Evolutionary conservation across 2,888 invertebrate species (phyloP).

Genomic region (Ephialtes manifestator): DNA sequence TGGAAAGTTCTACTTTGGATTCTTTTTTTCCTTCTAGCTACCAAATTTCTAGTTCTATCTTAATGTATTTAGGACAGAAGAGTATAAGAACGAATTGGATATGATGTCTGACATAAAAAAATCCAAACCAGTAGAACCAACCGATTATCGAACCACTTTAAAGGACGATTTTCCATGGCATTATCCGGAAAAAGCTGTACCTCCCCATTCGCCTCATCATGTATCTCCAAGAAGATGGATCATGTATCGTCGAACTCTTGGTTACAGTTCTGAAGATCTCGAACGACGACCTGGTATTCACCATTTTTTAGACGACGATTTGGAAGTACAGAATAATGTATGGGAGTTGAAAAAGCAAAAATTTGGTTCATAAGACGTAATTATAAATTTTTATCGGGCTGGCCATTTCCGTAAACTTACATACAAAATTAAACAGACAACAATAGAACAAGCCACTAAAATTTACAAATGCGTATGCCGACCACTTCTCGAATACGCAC

Average conservation of each 20-base stretch:
- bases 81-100: conserved; percentile 60
- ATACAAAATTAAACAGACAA: too few relatives aligned
- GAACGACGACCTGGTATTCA: conserved; percentile 71
- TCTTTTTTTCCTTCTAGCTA: neutral
- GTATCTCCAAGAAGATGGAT: conserved; percentile 73
- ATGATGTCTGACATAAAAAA: conserved; percentile 59
- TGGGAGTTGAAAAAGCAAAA: too few relatives aligned
- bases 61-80: conserved; percentile 41
- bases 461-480: too few relatives aligned
- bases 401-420: too few relatives aligned
- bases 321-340: conserved; percentile 74
- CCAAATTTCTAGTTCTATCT: neutral
- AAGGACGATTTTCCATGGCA: conserved; percentile 72
- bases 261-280: conserved; percentile 73
- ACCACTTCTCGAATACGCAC: too few relatives aligned
- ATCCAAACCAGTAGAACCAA: conserved; percentile 59
- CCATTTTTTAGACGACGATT: conserved; percentile 78
- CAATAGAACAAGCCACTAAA: too few relatives aligned
- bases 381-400: too few relatives aligned
- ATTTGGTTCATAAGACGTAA: too few relatives aligned
- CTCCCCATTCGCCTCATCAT: conserved; percentile 56
- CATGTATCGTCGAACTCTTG: conserved; percentile 76
- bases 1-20: neutral
- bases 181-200: conserved; percentile 64
- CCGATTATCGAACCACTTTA: conserved; percentile 75